Evolutionary conservation across 2,888 invertebrate species (phyloP), one percentile per base, ranked within the genome.

Genomic region (Caenorhabditis afra): DNA sequence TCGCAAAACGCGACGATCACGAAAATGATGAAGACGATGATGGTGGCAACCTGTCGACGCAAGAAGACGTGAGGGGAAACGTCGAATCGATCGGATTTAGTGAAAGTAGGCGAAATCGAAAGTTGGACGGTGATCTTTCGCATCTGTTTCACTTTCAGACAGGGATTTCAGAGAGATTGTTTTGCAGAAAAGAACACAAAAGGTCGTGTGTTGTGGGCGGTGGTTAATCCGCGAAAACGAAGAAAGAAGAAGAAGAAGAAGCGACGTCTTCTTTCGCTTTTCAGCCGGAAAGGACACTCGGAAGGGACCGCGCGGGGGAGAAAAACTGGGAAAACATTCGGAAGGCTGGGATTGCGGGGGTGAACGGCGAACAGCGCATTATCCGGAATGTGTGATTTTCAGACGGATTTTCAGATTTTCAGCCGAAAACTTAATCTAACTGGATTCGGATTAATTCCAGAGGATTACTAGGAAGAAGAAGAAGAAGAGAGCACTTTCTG

Each of bases 321-420:
- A 61, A 61, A 29, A 29, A 39, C 12, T 37, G 10, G 50, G 50
- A 61, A 45, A 47, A 61, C 61, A 61, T 49, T 49, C 23, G 29
- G 29, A 29, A 23, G 47, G 37, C 39, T 49, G 61, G 29, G 62
- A 20, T 39, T 29, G 62, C 39, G 55, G 57, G n/a, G 49, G 20
- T 18, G 49, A 16, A 18, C 18, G 10, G 18, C 2, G 5, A 49
- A 16, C 11, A 29, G 47, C 29, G 12, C 12, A 16, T 35, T 44
- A 12, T n/a, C n/a, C 22, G n/a, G 39, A 58, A 58, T 35, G 22
- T 39, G 18, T 18, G 23, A 20, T 22, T 50, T 23, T 50, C 12
- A 22, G 11, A 49, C 29, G 16, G 49, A 16, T 49, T 49, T 49
- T 14, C 18, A 18, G 49, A 16, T 49, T 16, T 29, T 29, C 29